Evolutionary conservation across 1,140 invertebrate species (phyloP).

Genomic region (Rhysida immarginata): DNA sequence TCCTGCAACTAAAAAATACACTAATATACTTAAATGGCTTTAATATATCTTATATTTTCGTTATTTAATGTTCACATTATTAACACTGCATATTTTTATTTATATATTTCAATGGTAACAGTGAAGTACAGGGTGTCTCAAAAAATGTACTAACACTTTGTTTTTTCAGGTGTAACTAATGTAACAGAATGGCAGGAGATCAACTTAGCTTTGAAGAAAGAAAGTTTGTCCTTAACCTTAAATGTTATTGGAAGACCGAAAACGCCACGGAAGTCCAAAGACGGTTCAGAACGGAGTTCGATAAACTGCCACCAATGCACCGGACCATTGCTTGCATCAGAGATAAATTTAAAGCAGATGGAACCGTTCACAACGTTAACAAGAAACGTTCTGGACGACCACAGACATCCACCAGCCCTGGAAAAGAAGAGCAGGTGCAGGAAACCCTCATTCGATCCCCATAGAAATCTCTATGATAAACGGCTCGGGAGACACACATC

Average conservation of each 20-base stretch:
- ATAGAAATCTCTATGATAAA: conserved; percentile 10
- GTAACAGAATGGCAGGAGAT: background rate
- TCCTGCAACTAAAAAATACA: too few relatives aligned
- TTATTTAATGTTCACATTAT: too few relatives aligned
- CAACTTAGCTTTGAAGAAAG: background rate
- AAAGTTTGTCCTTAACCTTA: background rate
- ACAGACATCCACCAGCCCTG: conserved; percentile 7
- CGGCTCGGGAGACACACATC: conserved; percentile 5
- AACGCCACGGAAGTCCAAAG: background rate
- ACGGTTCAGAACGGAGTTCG: background rate
- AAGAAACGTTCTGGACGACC: conserved; percentile 8
- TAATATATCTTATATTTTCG: too few relatives aligned
- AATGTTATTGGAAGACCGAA: background rate
- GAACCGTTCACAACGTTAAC: conserved; percentile 11
- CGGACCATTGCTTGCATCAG: conserved; percentile 9
- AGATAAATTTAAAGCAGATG: conserved; percentile 11
- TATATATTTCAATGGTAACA: background rate
- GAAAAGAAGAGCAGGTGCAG: conserved; percentile 8
- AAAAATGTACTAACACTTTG: conserved; percentile 2
- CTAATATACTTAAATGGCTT: too few relatives aligned
- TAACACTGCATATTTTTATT: too few relatives aligned
- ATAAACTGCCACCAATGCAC: background rate
- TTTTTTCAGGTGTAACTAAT: background rate
- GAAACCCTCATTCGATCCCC: conserved; percentile 9
- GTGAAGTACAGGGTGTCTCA: background rate